Percentiles rank a stretch among this genome's conserved stretches.
These are phyloP conservation scores for Anas platyrhynchos DNA, from an alignment of 2,113 vertebrate species.

Conservation along the genomic window DNA sequence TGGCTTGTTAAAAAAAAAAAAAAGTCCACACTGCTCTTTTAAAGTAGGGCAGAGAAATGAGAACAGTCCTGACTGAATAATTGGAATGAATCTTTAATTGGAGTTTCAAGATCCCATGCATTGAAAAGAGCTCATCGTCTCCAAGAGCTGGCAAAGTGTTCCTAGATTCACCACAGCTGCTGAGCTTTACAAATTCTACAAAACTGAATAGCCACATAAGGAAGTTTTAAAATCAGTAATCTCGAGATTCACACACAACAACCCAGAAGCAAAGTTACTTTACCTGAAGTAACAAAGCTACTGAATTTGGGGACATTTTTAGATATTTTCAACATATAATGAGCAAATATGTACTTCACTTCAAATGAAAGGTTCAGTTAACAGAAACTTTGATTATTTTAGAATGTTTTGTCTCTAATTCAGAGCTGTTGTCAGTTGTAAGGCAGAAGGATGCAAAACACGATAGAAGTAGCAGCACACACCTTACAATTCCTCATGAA, in stretches of 20 bases:
- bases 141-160: background rate
- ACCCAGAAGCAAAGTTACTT: background rate
- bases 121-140: constrained; percentile 37
- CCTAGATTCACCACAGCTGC: background rate
- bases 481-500: background rate
- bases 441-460: background rate
- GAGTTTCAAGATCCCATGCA: constrained; percentile 27
- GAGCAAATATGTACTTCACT: background rate
- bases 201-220: background rate
- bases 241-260: background rate
- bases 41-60: constrained; percentile 17
- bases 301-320: background rate
- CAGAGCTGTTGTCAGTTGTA: background rate
- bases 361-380: background rate
- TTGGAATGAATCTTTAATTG: constrained; percentile 18
- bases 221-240: background rate
- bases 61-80: background rate
- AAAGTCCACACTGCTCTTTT: background rate
- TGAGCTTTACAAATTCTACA: background rate
- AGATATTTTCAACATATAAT: background rate
- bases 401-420: background rate
- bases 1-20: background rate
- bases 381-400: background rate
- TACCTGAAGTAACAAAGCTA: background rate
- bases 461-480: background rate